Evolutionary conservation across 2,797 vertebrate species (phyloP), one percentile per base, ranked within the genome.

Genomic region (Merluccius polli): DNA sequence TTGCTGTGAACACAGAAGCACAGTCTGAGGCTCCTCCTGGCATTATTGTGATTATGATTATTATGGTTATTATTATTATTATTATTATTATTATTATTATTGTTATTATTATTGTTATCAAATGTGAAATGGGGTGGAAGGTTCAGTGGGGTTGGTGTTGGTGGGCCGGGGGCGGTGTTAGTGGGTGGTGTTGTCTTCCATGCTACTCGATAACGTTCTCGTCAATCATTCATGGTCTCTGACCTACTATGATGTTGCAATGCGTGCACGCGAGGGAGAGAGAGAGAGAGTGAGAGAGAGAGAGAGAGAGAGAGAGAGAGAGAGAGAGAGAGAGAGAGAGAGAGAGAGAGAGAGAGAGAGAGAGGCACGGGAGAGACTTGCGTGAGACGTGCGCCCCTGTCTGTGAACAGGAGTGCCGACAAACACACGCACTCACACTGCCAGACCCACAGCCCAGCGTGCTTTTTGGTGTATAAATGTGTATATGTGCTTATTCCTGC

Each of bases 1-100:
- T 77, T 80, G 81, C 73, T 71, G 71, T 80, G 78, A 84, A 87
- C 82, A 80, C 86, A 82, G 83, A 75, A 83, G 82, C 41, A 74
- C 82, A 83, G 80, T 83, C 80, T 83, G 82, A 71, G 77, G 79
- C 82, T 83, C 75, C n/a, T n/a, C n/a, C n/a, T n/a, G n/a, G n/a
- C n/a, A n/a, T n/a, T n/a, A n/a, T n/a, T n/a, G n/a, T n/a, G n/a
- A n/a, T n/a, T n/a, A n/a, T n/a, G n/a, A n/a, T n/a, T n/a, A n/a
- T n/a, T n/a, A 44, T 15, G 15, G 2, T 15, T 44, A 11, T 2
- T 44, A 41, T 41, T 16, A 44, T 2, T 44, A 44, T 44, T 44
- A 44, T 44, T 44, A 16, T 16, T 44, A 44, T 16, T 16, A 16
- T 35, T 3, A 35, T 8, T 3, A 35, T 35, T 3, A 35, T 35